Evolutionary conservation across 2,797 vertebrate species (phyloP), one percentile per base, ranked within the genome.

Genomic region (Paramormyrops hopkinsi): DNA sequence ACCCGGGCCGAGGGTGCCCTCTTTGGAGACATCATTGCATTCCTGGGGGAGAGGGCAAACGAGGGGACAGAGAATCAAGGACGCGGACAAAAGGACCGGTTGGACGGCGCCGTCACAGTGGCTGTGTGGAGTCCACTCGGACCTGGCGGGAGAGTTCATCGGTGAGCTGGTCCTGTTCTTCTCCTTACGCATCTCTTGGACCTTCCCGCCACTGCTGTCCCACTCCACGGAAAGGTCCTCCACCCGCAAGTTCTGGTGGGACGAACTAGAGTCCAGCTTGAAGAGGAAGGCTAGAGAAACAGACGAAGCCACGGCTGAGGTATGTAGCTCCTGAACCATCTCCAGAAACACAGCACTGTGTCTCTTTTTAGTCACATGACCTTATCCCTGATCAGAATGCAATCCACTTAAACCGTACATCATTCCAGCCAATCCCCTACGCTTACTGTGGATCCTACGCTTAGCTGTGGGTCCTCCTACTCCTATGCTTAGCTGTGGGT

Each of bases 231-330:
- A 97, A 91, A 98, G 90, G 22, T 98, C 98, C 84, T 99, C 98
- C 92, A 99, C 97, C 53, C 97, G 97, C 92, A 99, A 95, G 95
- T 99, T 99, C 96, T 98, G 98, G 94, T 99, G 98, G 92, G 97
- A 92, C 0, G 97, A 98, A 65, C 92, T 93, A 0, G 95, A 93
- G 0, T 99, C 98, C 96, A 99, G 95, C 93, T 96, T 98, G 93
- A 98, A 99, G 92, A 93, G 94, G 93, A 99, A 99, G 0, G 98
- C 98, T 99, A 95, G 53, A 87, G 29, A 5, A n/a, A 56, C 7
- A 44, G 48, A 37, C 4, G 17, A 37, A 48, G 48, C 44, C n/a
- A 4, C 9, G 0, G 48, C 22, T 85, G 82, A 82, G 17, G 37
- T 41, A 19, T 79, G 7, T n/a, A 44, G 17, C 6, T 44, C 14